Evolutionary conservation across 2,797 vertebrate species (phyloP).

Genomic region (Falco rusticolus): DNA sequence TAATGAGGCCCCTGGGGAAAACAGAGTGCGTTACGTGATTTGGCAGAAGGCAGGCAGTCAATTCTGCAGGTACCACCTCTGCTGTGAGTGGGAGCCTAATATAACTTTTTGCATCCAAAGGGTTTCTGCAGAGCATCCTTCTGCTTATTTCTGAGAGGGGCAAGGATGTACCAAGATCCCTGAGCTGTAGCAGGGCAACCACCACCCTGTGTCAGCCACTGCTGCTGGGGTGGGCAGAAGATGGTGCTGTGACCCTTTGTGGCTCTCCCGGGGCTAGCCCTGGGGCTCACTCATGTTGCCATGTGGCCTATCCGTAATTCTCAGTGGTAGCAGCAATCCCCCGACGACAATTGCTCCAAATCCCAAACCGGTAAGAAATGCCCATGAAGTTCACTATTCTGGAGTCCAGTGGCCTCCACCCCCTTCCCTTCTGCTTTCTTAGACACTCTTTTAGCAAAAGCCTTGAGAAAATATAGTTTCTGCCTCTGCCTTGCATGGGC

Average conservation of each 20-base stretch:
- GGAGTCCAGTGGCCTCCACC: neutral
- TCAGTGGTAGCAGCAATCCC: neutral
- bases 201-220: no score
- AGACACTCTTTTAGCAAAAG: neutral
- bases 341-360: neutral
- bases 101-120: fast-evolving
- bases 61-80: neutral
- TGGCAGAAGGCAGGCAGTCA: neutral
- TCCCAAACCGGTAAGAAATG: neutral
- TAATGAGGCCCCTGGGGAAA: neutral
- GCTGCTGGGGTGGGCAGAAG: neutral
- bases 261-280: neutral
- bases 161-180: neutral
- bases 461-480: neutral
- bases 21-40: fast-evolving
- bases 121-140: neutral
- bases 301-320: neutral
- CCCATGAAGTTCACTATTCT: neutral
- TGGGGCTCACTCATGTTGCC: neutral
- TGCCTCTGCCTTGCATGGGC: neutral
- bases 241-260: neutral
- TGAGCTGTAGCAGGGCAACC: neutral
- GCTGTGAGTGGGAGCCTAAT: neutral
- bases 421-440: neutral
- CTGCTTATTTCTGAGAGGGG: neutral